Percentiles rank a stretch among this genome's conserved stretches.
These are phyloP conservation scores for Euphonia xanthogaster DNA, from an alignment of 2,797 vertebrate species.

Conservation along the genomic window DNA sequence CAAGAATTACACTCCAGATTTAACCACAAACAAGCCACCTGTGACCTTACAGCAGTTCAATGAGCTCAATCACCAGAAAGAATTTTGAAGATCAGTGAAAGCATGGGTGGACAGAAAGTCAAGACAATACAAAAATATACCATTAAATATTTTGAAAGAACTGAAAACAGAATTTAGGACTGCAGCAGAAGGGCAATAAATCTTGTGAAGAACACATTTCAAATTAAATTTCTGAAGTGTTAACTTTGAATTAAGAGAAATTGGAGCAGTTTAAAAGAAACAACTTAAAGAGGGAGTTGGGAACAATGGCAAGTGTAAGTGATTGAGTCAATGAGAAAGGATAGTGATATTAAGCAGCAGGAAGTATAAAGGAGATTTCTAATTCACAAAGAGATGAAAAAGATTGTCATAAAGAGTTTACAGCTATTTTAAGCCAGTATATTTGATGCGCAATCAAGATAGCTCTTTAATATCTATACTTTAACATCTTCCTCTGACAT, in stretches of 20 bases:
- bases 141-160: conserved; percentile 30
- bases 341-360: background rate
- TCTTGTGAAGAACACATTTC: background rate
- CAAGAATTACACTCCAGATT: background rate
- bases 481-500: background rate
- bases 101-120: background rate
- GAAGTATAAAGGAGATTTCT: background rate
- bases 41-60: conserved; percentile 16
- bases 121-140: conserved; percentile 3
- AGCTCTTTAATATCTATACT: background rate
- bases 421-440: background rate
- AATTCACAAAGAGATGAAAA: background rate
- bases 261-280: background rate
- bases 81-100: background rate
- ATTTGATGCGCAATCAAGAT: background rate
- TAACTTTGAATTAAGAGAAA: background rate
- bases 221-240: background rate
- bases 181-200: background rate
- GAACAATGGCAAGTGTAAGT: background rate
- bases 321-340: background rate
- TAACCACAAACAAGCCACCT: background rate
- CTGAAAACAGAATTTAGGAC: background rate
- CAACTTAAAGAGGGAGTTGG: background rate
- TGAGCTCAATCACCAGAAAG: background rate
- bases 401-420: background rate